Percentiles rank a stretch among this genome's conserved stretches.
These are phyloP conservation scores for Aptenodytes forsteri DNA, from an alignment of 2,113 vertebrate genomes.

Conservation along the genomic window DNA sequence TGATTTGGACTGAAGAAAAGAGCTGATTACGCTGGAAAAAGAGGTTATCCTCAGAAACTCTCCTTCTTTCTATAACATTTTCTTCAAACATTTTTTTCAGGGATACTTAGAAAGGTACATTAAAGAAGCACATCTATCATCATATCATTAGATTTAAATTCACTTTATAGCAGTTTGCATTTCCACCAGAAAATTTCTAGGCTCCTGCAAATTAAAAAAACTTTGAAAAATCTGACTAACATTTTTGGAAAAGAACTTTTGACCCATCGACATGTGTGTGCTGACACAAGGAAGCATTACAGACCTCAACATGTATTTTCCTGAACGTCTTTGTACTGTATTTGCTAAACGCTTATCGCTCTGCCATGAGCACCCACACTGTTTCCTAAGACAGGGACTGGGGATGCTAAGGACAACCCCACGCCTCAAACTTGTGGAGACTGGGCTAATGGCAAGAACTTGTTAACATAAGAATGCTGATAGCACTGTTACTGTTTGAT, in stretches of 20 bases:
- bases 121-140: background rate
- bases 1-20: background rate
- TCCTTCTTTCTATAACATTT: background rate
- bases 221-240: background rate
- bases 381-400: background rate
- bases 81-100: background rate
- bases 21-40: background rate
- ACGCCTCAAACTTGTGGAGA: background rate
- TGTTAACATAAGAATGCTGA: background rate
- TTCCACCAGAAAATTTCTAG: background rate
- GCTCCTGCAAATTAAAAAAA: background rate
- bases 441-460: background rate
- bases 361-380: background rate
- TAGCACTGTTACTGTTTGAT: background rate
- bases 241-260: background rate
- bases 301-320: background rate
- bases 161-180: background rate
- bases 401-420: background rate
- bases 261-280: fast-evolving
- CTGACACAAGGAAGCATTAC: background rate
- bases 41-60: background rate
- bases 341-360: background rate
- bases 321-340: background rate
- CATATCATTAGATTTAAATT: background rate
- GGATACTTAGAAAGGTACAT: background rate